phyloP scores from a whole-genome alignment of 2,797 vertebrate species.

The Danio choprae region DNA sequence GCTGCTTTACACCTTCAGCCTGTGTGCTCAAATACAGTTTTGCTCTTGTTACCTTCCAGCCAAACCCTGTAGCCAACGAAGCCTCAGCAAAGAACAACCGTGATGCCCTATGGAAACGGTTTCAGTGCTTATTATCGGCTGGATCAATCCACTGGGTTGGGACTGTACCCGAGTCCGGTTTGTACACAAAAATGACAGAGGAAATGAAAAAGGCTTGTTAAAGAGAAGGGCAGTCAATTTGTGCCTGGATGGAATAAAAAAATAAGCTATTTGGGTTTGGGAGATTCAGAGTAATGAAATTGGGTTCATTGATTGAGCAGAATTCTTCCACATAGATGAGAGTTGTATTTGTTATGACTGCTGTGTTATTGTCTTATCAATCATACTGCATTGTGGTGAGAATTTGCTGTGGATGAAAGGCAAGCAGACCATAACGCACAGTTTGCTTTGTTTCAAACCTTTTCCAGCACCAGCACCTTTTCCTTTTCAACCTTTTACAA shows the following conservation, averaged over 20 bases:
- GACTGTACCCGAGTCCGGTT: not conserved
- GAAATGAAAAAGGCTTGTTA: constrained; percentile 33
- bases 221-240: constrained; percentile 26
- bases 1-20: constrained; percentile 48
- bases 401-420: not conserved
- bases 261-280: constrained; percentile 14
- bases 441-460: not conserved
- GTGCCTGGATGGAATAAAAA: constrained; percentile 21
- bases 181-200: constrained; percentile 2
- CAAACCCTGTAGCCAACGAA: constrained; percentile 26
- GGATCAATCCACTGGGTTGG: constrained; percentile 4
- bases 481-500: not conserved
- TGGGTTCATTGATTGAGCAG: constrained; percentile 32
- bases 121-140: constrained; percentile 18
- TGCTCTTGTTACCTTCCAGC: constrained; percentile 40
- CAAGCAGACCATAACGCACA: not conserved
- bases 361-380: constrained; percentile 7
- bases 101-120: constrained; percentile 19
- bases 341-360: constrained; percentile 18
- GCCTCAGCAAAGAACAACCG: constrained; percentile 8
- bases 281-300: constrained; percentile 5
- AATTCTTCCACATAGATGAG: not conserved
- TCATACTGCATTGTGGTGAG: not conserved
- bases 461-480: not conserved
- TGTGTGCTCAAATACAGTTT: constrained; percentile 45